Conservation (phyloP, 2,113 vertebrate genomes). For the Nerophis lumbriciformis region DNA sequence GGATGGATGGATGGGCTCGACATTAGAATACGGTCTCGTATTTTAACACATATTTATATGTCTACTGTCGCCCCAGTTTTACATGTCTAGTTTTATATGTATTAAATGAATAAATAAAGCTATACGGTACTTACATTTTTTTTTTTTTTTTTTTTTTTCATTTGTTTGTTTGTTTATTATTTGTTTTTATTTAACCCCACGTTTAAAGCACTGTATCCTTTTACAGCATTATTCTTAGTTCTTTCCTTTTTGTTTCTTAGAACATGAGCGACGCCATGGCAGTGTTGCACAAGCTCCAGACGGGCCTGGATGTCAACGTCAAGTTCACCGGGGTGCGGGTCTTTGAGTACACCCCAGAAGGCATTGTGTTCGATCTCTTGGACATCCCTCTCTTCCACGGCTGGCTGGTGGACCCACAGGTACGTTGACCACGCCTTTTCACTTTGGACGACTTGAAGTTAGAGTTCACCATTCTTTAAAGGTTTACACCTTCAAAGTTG, state of each 20-base stretch:
- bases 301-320: conserved; percentile 95
- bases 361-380: conserved; percentile 97
- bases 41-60: no score
- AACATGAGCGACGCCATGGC: conserved; percentile 99
- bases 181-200: no score
- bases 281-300: conserved; percentile 94
- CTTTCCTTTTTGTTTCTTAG: conserved; percentile 54
- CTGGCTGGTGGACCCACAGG: conserved; percentile 97
- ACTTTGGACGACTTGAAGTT: conserved; percentile 9
- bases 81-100: no score
- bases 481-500: no score
- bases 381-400: conserved; percentile 98
- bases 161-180: no score
- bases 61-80: no score
- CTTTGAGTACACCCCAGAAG: conserved; percentile 97
- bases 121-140: no score
- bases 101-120: no score
- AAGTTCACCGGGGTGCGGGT: conserved; percentile 94
- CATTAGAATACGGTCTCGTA: no score
- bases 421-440: conserved; percentile 50
- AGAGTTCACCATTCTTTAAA: not conserved
- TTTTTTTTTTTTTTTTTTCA: no score
- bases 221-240: not conserved
- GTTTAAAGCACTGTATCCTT: not conserved
- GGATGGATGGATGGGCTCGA: no score